These are phyloP conservation scores for Herpailurus yagouaroundi DNA, from an alignment of 2,113 vertebrate species.

Conservation along the genomic window DNA sequence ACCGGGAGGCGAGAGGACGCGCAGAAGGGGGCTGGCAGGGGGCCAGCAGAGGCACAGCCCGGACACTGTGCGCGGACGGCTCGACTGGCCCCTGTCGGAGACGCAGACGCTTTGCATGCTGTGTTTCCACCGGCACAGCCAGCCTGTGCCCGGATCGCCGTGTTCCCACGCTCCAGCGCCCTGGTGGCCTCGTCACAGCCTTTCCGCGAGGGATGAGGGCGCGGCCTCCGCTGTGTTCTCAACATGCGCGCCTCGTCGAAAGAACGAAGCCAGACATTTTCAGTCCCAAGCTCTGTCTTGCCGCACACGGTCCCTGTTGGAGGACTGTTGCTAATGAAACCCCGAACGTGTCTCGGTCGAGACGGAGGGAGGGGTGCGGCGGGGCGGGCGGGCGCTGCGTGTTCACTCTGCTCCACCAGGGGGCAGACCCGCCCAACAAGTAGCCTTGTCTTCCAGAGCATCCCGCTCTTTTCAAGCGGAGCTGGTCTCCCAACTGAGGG, in stretches of 20 bases:
- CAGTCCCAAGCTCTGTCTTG: not conserved
- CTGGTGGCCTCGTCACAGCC: not conserved
- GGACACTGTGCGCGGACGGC: too few species aligned
- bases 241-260: not conserved
- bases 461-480: constrained; percentile 12
- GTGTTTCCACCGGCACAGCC: not conserved
- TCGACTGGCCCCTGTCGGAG: not conserved
- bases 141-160: not conserved
- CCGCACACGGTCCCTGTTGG: not conserved
- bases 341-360: too few species aligned
- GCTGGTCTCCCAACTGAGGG: not conserved
- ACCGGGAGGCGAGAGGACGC: too few species aligned
- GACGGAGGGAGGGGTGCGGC: not conserved
- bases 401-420: constrained; percentile 34
- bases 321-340: not conserved
- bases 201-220: not conserved
- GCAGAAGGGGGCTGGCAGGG: too few species aligned
- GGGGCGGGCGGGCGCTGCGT: not conserved
- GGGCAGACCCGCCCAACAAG: constrained; percentile 30
- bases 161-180: not conserved
- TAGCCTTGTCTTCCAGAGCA: not conserved
- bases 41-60: too few species aligned
- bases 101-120: not conserved
- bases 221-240: not conserved
- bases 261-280: not conserved